Percentiles rank a stretch among this genome's conserved stretches.
Evolutionary conservation across 2,797 vertebrate species (phyloP).

Genomic region (Streptopelia turtur): DNA sequence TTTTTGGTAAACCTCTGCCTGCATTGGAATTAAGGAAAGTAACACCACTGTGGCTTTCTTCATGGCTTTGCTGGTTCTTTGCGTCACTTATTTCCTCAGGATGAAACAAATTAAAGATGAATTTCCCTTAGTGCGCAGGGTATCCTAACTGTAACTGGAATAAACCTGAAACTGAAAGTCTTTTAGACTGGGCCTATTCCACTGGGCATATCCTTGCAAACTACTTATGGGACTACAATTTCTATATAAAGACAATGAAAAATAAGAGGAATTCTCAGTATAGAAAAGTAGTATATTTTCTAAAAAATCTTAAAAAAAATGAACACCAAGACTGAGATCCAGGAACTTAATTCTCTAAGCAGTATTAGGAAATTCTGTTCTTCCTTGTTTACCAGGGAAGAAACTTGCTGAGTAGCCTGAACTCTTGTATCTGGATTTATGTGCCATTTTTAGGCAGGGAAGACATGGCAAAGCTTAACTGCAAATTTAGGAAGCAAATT

Average conservation of each 20-base stretch:
- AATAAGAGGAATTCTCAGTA: not conserved
- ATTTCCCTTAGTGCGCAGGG: not conserved
- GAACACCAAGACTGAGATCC: not conserved
- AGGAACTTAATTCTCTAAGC: not conserved
- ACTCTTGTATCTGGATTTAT: not conserved
- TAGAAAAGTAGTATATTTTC: not conserved
- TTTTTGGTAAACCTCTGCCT: not conserved
- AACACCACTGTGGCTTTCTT: not conserved
- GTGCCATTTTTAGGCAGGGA: not conserved
- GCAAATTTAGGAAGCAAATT: not conserved
- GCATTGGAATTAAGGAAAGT: not conserved
- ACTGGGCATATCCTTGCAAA: not conserved
- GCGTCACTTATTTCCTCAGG: not conserved
- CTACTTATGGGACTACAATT: not conserved
- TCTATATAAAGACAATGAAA: not conserved
- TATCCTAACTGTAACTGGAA: not conserved
- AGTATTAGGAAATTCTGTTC: not conserved
- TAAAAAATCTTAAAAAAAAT: not conserved
- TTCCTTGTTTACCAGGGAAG: not conserved
- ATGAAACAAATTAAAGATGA: not conserved
- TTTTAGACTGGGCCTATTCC: not conserved
- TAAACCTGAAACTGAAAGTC: not conserved
- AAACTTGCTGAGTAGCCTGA: not conserved
- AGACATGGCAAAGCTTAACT: not conserved
- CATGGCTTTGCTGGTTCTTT: not conserved